These are phyloP conservation scores for Tenodera sinensis DNA, from an alignment of 2,888 invertebrate species.

Conservation along the genomic window DNA sequence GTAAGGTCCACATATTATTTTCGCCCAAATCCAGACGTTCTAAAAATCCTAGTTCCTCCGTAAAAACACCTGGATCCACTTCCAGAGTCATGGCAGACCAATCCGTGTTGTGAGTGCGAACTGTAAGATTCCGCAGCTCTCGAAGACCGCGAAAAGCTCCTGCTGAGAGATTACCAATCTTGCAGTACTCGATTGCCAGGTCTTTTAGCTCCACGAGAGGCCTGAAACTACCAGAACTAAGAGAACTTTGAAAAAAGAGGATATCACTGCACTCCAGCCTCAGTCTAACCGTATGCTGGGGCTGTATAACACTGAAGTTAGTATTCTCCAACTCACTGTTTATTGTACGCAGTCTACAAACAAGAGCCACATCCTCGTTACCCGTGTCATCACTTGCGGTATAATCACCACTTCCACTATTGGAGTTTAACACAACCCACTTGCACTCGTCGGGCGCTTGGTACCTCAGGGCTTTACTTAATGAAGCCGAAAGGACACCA, in stretches of 20 bases:
- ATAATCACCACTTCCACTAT: constrained; percentile 36
- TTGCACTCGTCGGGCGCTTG: constrained; percentile 80
- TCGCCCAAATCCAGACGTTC: constrained; percentile 72
- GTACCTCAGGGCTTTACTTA: constrained; percentile 62
- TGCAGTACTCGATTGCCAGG: constrained; percentile 76
- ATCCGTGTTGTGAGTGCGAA: constrained; percentile 79
- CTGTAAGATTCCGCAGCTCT: constrained; percentile 72
- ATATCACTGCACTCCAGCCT: constrained; percentile 77
- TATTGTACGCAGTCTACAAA: constrained; percentile 71
- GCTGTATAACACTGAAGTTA: constrained; percentile 78
- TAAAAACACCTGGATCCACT: constrained; percentile 69
- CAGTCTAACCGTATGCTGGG: constrained; percentile 72
- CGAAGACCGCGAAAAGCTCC: constrained; percentile 78
- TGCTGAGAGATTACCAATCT: constrained; percentile 75
- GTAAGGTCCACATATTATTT: constrained; percentile 77
- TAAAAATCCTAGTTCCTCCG: constrained; percentile 66
- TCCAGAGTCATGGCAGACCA: constrained; percentile 79
- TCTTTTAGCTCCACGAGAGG: constrained; percentile 72
- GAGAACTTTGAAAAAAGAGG: constrained; percentile 74
- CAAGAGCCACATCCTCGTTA: constrained; percentile 64
- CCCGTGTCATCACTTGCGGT: constrained; percentile 4
- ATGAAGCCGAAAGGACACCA: constrained; percentile 56
- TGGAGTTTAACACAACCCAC: constrained; percentile 64
- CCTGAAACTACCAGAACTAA: constrained; percentile 72
- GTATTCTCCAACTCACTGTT: constrained; percentile 79